These are phyloP conservation scores for Strigamia crassipes DNA, from an alignment of 2,888 invertebrate species.

Conservation along the genomic window DNA sequence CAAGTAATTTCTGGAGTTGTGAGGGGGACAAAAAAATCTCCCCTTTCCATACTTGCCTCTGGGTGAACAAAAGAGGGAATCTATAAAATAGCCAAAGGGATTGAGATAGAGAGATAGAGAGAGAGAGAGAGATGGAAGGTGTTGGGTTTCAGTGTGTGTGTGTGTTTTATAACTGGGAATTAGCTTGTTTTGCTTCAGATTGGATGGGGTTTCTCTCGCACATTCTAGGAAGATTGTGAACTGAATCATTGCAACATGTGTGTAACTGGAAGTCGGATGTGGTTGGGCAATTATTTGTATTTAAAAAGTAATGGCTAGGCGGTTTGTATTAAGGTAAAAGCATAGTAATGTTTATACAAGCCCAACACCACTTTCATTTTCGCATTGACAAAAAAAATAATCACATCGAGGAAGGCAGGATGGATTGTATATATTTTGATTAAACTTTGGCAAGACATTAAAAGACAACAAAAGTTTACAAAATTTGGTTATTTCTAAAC, in stretches of 20 bases:
- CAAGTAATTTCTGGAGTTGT: slow-evolving; percentile 23
- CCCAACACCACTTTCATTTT: no score
- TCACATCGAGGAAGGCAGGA: no score
- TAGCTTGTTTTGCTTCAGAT: no score
- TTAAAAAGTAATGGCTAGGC: neutral
- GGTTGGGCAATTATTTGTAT: neutral
- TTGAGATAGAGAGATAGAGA: neutral
- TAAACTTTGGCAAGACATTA: no score
- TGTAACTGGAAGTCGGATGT: neutral
- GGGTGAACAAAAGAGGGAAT: slow-evolving; percentile 25
- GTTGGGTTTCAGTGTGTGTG: slow-evolving; percentile 3
- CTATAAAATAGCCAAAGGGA: slow-evolving; percentile 12
- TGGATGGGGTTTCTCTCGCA: no score
- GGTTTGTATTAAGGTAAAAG: neutral
- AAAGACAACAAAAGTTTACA: no score
- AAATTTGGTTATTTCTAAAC: no score
- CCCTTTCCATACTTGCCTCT: neutral
- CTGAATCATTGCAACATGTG: neutral
- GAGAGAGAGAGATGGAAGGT: neutral
- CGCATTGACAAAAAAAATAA: no score
- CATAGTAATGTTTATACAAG: neutral
- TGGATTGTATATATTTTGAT: no score
- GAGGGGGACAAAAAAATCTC: neutral
- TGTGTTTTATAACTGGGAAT: neutral
- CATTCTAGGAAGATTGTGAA: no score